phyloP scores from a whole-genome alignment of 2,113 vertebrate species.

The Salvator merianae region DNA sequence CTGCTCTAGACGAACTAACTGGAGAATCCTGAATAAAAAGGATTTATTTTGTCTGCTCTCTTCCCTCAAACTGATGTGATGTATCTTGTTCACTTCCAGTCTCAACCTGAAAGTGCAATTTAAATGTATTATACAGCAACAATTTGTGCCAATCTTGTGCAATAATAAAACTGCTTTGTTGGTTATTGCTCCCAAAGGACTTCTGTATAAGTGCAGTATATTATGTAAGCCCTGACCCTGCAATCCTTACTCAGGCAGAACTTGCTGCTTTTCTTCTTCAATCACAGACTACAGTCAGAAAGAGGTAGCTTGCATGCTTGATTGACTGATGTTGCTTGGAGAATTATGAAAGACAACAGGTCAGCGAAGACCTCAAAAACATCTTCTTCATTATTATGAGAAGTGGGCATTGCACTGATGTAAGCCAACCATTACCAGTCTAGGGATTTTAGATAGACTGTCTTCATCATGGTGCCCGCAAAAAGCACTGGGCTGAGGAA shows the following conservation, averaged over 20 bases:
- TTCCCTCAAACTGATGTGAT: background rate
- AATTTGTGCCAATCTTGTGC: slow-evolving; percentile 30
- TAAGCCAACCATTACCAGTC: too few species aligned
- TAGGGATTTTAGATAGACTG: too few species aligned
- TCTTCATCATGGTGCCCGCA: too few species aligned
- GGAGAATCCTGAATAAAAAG: slow-evolving; percentile 1
- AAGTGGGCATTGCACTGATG: background rate
- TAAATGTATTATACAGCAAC: slow-evolving; percentile 32
- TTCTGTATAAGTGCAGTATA: background rate
- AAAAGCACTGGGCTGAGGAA: too few species aligned
- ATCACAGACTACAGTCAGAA: background rate
- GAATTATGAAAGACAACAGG: background rate
- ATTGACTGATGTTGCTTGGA: background rate
- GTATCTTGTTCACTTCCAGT: slow-evolving; percentile 17
- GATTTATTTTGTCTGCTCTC: slow-evolving; percentile 23
- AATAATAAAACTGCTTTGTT: slow-evolving; percentile 38
- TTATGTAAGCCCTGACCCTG: rapidly evolving
- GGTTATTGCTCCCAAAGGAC: slow-evolving; percentile 20
- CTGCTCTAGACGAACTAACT: background rate
- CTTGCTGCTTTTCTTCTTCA: rapidly evolving
- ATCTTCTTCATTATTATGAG: background rate
- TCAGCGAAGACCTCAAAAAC: too few species aligned
- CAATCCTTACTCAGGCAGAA: background rate
- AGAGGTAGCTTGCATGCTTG: background rate
- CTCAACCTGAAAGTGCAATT: slow-evolving; percentile 23